Percentiles rank a stretch among this genome's conserved stretches.
These are phyloP conservation scores for Scortum barcoo DNA, from an alignment of 2,113 vertebrate species.

Conservation along the genomic window DNA sequence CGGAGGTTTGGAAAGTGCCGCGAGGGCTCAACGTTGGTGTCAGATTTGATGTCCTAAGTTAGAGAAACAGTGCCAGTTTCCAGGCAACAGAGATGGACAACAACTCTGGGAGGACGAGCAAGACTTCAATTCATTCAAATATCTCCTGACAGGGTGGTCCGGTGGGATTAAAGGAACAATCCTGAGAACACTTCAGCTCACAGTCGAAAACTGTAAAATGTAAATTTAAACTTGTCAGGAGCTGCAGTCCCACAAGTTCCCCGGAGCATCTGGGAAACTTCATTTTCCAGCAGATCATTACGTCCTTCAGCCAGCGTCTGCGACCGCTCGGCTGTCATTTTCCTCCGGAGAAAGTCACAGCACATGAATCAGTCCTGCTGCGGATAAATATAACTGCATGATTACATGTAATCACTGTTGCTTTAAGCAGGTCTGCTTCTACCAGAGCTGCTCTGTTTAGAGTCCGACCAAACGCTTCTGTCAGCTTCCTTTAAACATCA, in stretches of 20 bases:
- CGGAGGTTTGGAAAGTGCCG: neutral
- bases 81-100: constrained; percentile 19
- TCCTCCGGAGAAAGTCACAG: neutral
- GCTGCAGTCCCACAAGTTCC: neutral
- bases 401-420: constrained; percentile 48
- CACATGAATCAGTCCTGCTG: constrained; percentile 11
- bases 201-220: neutral
- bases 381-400: constrained; percentile 39
- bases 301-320: neutral
- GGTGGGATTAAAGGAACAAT: neutral
- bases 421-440: constrained; percentile 1
- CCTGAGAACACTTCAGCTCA: neutral
- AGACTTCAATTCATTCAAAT: neutral
- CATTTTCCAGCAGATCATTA: neutral
- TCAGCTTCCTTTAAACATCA: neutral
- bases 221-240: neutral
- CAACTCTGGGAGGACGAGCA: neutral
- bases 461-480: neutral
- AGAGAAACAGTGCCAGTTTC: neutral
- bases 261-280: neutral
- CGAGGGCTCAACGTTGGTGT: neutral
- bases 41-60: neutral
- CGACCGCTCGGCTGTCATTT: neutral
- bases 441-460: neutral
- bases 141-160: constrained; percentile 1